A percentile compares a stretch with the other conserved stretches of the same genome.
Conservation (phyloP, 2,797 vertebrate genomes). For the Anguilla megastoma region DNA sequence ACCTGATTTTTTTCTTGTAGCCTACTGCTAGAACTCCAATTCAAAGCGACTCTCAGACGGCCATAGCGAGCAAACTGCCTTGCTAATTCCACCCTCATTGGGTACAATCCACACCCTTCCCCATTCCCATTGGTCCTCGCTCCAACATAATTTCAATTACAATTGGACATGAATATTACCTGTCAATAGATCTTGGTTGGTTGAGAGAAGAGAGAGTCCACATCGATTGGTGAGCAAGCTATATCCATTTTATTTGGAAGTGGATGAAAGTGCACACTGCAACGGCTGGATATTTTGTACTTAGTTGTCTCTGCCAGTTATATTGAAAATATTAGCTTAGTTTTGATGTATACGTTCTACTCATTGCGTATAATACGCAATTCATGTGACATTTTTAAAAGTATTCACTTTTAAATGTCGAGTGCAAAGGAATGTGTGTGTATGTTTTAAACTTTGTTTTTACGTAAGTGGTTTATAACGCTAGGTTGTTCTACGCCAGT, state of each 20-base stretch:
- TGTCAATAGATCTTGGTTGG: slow-evolving; percentile 33
- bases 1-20: slow-evolving; percentile 42
- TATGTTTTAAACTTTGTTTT: too few relatives aligned
- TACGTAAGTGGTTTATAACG: background rate
- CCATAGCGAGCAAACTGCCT: slow-evolving; percentile 32
- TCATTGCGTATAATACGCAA: too few relatives aligned
- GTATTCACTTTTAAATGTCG: background rate
- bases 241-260: background rate
- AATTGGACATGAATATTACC: slow-evolving; percentile 39
- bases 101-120: slow-evolving; percentile 14
- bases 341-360: background rate
- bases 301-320: background rate
- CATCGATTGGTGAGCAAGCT: slow-evolving; percentile 7
- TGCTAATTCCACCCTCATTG: slow-evolving; percentile 46
- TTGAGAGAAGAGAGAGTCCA: background rate
- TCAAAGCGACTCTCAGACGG: slow-evolving; percentile 36
- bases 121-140: slow-evolving; percentile 37
- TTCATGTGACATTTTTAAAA: too few relatives aligned
- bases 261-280: background rate
- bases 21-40: slow-evolving; percentile 35
- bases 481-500: background rate
- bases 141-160: slow-evolving; percentile 8
- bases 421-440: background rate
- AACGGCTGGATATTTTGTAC: background rate
- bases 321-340: background rate